Base-by-base conservation (phyloP, 2,797 vertebrate species). In the Luscinia megarhynchos region DNA sequence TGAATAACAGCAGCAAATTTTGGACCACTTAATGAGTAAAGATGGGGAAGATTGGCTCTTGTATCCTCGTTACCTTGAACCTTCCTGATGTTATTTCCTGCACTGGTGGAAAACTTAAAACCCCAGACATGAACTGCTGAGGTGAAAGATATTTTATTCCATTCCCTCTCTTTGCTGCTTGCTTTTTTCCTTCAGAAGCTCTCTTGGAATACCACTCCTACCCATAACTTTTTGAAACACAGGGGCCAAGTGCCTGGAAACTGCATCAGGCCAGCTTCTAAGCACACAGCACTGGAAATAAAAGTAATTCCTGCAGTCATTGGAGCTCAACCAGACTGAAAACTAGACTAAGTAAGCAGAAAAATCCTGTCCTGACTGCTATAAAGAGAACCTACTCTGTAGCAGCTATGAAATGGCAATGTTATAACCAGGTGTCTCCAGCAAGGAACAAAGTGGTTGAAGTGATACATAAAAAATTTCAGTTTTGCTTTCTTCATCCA, bases 311-410 rank as follows among this genome's bases (percentile, higher is more conserved):
- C 70, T 91, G 59, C 40, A 90, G 58, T 81, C 27, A 34, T 0
- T 78, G 87, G 83, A 90, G 73, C 88, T 90, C 63, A 83, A 94
- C 54, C 78, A 93, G 74, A 64, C 68, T 83, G 89, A 77, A 92
- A 87, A 81, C 22, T 50, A 61, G 64, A 59, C 72, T 30, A 68
- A 89, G 72, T 9, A 34, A 90, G 87, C 75, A 85, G 73, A 85
- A 77, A 58, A 87, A 72, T 45, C 66, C 62, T 38, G 51, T 50
- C 76, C 68, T 84, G 83, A 36, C 58, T 78, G 75, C 87, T 58
- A 15, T 74, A 93, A 77, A 90, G 61, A 61, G 32, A 55, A 26
- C 16, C 64, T 50, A 63, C 34, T 53, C 38, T 34, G 4, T 3
- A 79, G 61, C 57, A 43, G 32, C 48, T 87, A 41, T 80, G 91